These are phyloP conservation scores for Gobius niger DNA, from an alignment of 2,113 vertebrate genomes.

Conservation along the genomic window DNA sequence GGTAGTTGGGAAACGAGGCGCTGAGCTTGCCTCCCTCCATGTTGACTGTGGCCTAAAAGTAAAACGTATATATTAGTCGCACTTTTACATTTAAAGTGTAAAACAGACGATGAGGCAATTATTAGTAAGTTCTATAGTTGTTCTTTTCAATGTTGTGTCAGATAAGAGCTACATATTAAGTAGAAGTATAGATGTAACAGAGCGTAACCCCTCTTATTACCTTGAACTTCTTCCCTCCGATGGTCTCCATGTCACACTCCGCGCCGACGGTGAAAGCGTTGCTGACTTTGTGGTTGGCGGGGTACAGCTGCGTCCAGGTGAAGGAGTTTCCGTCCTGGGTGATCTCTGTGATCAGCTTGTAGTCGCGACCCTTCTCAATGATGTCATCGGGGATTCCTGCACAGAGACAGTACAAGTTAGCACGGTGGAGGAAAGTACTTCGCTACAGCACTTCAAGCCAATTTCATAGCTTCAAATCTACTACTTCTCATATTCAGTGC, in stretches of 20 bases:
- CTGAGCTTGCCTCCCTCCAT: conserved; percentile 66
- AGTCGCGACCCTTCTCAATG: conserved; percentile 81
- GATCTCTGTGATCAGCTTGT: conserved; percentile 87
- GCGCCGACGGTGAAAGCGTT: conserved; percentile 86
- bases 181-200: not conserved
- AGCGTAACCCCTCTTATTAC: conserved; percentile 58
- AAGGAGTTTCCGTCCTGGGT: conserved; percentile 85
- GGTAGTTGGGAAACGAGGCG: conserved; percentile 83
- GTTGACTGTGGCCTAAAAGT: conserved; percentile 63
- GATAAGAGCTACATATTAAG: no score
- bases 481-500: not conserved
- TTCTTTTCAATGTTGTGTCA: no score
- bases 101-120: not conserved
- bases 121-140: no score
- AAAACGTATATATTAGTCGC: not conserved
- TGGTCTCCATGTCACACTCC: conserved; percentile 87
- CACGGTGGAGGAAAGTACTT: not conserved
- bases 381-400: conserved; percentile 83
- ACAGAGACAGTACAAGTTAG: not conserved
- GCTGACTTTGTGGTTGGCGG: conserved; percentile 76
- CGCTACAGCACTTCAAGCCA: not conserved
- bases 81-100: not conserved
- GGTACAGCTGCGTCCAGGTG: conserved; percentile 85
- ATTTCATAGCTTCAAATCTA: not conserved
- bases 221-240: conserved; percentile 94